phyloP scores from a whole-genome alignment of 2,888 invertebrate genomes.

The Pecten maximus region DNA sequence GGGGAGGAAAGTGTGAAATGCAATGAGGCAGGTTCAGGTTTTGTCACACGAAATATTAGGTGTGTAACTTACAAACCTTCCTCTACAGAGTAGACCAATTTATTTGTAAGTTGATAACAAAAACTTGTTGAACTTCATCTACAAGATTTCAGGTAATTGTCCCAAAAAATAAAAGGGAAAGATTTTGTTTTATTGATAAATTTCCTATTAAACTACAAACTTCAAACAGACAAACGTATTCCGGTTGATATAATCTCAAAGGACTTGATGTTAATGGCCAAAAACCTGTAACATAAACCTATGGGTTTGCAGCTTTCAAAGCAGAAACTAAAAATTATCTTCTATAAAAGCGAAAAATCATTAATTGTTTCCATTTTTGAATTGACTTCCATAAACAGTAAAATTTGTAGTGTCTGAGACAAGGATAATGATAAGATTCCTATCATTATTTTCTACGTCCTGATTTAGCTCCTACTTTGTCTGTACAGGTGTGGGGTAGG shows the following conservation, averaged over 20 bases:
- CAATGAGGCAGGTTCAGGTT: background rate
- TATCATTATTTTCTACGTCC: background rate
- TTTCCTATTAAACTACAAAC: background rate
- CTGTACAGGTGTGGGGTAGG: too few species aligned
- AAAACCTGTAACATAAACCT: background rate
- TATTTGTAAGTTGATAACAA: background rate
- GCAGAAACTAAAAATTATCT: background rate
- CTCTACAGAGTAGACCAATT: background rate
- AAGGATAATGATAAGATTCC: background rate
- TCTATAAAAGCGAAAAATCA: background rate
- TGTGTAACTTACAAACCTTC: background rate
- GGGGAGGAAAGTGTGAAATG: background rate
- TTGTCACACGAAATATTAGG: background rate
- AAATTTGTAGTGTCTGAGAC: background rate
- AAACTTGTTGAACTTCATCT: background rate
- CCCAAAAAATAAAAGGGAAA: background rate
- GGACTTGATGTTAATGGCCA: background rate
- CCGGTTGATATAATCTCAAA: constrained; percentile 2
- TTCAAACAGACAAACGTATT: background rate
- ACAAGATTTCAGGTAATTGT: background rate
- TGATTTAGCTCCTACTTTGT: too few species aligned
- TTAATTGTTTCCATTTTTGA: constrained; percentile 4
- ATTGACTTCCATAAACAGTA: background rate
- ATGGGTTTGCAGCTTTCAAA: background rate
- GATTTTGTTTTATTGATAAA: constrained; percentile 2